phyloP scores from a whole-genome alignment of 2,888 invertebrate genomes.

The Macrosoma leucophasiata region DNA sequence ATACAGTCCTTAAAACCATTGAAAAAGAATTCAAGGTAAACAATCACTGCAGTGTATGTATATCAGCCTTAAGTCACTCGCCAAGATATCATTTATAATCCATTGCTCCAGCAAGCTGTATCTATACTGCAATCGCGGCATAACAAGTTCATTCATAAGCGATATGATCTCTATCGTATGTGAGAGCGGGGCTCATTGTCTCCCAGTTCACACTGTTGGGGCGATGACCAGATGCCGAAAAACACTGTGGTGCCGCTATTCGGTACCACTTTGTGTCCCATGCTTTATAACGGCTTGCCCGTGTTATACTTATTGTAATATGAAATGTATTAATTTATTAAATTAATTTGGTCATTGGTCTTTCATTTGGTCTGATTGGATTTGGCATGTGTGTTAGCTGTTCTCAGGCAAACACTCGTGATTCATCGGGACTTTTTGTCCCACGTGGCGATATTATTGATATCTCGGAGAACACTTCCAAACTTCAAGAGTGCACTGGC shows the following conservation, averaged over 20 bases:
- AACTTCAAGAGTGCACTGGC: too few relatives aligned
- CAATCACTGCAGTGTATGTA: not conserved
- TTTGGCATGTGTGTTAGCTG: too few relatives aligned
- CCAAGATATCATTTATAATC: constrained; percentile 36
- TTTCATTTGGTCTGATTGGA: too few relatives aligned
- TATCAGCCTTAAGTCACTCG: constrained; percentile 1
- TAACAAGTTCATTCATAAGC: constrained; percentile 39
- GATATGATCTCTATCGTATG: constrained; percentile 44
- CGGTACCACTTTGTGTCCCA: constrained; percentile 1
- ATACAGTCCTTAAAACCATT: too few relatives aligned
- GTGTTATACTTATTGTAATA: too few relatives aligned
- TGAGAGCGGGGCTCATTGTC: constrained; percentile 38
- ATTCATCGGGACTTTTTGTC: too few relatives aligned
- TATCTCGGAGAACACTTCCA: too few relatives aligned
- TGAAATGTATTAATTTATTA: too few relatives aligned
- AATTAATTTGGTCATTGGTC: too few relatives aligned
- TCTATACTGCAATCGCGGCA: constrained; percentile 39
- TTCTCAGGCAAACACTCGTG: too few relatives aligned
- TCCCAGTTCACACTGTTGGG: constrained; percentile 35
- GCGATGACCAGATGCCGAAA: constrained; percentile 34
- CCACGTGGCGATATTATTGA: too few relatives aligned
- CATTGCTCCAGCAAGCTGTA: constrained; percentile 41
- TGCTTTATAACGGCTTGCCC: constrained; percentile 5
- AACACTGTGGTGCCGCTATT: constrained; percentile 7
- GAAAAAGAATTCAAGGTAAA: constrained; percentile 2